Percentiles rank a stretch among this genome's conserved stretches.
Evolutionary conservation across 2,888 invertebrate species (phyloP).

Genomic region (Strigamia maritima): DNA sequence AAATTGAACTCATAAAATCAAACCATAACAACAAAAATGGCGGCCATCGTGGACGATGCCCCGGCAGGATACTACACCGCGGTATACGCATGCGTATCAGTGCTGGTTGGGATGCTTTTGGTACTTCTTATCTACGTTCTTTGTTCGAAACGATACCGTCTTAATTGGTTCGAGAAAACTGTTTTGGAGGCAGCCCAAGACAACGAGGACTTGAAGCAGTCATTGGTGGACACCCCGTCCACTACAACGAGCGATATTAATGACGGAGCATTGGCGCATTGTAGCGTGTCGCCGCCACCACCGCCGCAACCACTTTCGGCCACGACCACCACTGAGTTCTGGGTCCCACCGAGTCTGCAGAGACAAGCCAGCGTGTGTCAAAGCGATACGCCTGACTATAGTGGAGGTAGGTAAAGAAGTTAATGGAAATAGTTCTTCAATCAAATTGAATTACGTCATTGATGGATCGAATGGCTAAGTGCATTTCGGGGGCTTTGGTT

Average conservation of each 20-base stretch:
- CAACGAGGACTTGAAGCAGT: background rate
- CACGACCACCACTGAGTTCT: slow-evolving; percentile 46
- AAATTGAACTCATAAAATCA: background rate
- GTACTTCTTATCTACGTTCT: slow-evolving; percentile 55
- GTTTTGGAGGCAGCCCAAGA: slow-evolving; percentile 56
- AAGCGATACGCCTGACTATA: slow-evolving; percentile 41
- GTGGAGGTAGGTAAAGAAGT: slow-evolving; percentile 39
- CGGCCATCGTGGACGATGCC: background rate
- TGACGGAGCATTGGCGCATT: slow-evolving; percentile 40
- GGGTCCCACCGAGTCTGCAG: slow-evolving; percentile 49
- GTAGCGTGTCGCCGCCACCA: background rate
- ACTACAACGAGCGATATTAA: slow-evolving; percentile 21
- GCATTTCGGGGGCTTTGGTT: no score
- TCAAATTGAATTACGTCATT: no score
- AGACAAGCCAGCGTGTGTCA: slow-evolving; percentile 43
- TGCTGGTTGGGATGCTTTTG: slow-evolving; percentile 40
- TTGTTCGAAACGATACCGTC: slow-evolving; percentile 58
- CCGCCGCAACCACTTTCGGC: slow-evolving; percentile 44
- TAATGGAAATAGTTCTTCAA: no score
- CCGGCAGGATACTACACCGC: slow-evolving; percentile 40
- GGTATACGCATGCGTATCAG: slow-evolving; percentile 41
- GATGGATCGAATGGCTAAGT: no score
- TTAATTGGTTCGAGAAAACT: slow-evolving; percentile 63
- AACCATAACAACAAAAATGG: background rate
- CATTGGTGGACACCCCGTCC: slow-evolving; percentile 44